A percentile compares a stretch with the other conserved stretches of the same genome.
Conservation (phyloP, 2,113 vertebrate species). For the Dendropsophus ebraccatus region DNA sequence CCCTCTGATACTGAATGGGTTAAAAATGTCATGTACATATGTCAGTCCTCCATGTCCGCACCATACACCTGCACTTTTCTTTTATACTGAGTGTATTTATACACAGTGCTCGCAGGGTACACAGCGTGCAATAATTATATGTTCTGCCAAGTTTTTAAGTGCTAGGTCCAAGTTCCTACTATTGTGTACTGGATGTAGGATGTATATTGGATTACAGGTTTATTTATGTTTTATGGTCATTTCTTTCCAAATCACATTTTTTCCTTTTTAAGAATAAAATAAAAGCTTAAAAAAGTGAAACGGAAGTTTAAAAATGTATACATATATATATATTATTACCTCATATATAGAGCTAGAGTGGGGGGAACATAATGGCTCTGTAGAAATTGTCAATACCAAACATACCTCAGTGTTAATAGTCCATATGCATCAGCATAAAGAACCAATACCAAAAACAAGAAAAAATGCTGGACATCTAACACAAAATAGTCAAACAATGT, state of each 20-base stretch:
- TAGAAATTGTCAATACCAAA: too few relatives aligned
- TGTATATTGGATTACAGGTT: not conserved
- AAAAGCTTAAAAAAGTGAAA: too few relatives aligned
- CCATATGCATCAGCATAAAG: too few relatives aligned
- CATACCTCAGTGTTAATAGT: too few relatives aligned
- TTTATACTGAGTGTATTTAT: not conserved
- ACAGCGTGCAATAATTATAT: conserved; percentile 5
- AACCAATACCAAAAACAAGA: too few relatives aligned
- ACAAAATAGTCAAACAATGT: too few relatives aligned
- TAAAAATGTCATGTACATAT: not conserved
- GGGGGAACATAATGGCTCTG: too few relatives aligned
- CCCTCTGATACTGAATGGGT: not conserved
- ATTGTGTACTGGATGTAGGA: not conserved
- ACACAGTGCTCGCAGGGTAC: not conserved
- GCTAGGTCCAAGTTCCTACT: not conserved
- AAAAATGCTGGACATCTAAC: too few relatives aligned
- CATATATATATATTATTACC: too few relatives aligned
- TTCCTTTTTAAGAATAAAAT: too few relatives aligned
- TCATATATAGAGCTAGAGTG: too few relatives aligned
- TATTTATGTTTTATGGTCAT: not conserved
- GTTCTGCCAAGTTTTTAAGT: not conserved
- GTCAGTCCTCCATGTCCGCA: not conserved
- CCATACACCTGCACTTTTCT: not conserved
- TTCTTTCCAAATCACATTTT: not conserved
- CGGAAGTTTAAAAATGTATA: too few relatives aligned